Base-by-base conservation (phyloP, 2,113 vertebrate genomes). In the Macrotus californicus region DNA sequence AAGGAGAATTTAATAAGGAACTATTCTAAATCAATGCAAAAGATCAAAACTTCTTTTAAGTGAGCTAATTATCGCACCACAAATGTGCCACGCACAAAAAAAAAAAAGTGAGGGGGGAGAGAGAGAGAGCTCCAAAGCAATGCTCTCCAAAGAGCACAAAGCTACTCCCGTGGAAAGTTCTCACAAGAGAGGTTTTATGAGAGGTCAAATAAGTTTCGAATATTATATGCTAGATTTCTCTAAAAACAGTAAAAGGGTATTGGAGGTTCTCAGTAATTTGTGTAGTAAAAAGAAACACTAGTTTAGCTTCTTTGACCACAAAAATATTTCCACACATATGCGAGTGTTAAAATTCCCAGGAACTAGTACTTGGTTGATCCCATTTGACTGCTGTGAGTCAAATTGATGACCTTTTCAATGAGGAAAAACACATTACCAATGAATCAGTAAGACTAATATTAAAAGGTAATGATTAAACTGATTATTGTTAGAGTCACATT, bases 11-110 rank as follows among this genome's bases (percentile, higher is more conserved):
- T 89, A 87, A 85, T 24, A 70, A 92, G 34, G 48, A 92, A 87
- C 94, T 85, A 70, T 52, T 96, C n/a, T 56, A 88, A 83, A 50
- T 87, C 43, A 93, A 89, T 6, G 41, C 19, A 75, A 92, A 81
- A 94, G 52, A 64, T 70, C 18, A 76, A 92, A 94, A 92, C 14
- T 75, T 83, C 36, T 88, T 81, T 86, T 64, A 93, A 92, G 56
- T 56, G 36, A 80, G 15, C 89, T 72, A 91, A 31, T 72, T 82
- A 48, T 80, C 24, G 24, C 19, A 59, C 18, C 34, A 34, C 19
- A 41, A 70, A 52, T 52, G 18, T 54, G 34, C 19, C 26, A 11
- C 56, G 50, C n/a, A 21, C 52, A 86, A 59, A 76, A 85, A 84
- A 10, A 14, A 36, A 54, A 83, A 24, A 21, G 21, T 56, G 54